Conservation (phyloP, 2,888 invertebrate genomes). For the Loripinus fragilis region DNA sequence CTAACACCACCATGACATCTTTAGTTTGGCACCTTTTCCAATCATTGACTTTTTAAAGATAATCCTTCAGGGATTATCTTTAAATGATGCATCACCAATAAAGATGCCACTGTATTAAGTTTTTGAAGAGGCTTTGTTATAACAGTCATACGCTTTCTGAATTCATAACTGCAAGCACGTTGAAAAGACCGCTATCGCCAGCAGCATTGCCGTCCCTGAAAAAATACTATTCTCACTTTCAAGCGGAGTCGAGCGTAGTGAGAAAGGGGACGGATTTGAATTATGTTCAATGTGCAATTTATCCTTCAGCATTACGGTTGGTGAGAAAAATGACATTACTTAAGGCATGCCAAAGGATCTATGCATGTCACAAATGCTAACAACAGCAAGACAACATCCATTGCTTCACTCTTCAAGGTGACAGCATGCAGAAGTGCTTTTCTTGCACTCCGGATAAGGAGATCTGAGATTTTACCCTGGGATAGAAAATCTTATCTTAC, state of each 20-base stretch:
- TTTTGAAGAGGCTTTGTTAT: no score
- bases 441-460: no score
- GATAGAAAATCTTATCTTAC: no score
- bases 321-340: conserved; percentile 19
- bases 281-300: conserved; percentile 22
- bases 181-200: background rate
- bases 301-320: background rate
- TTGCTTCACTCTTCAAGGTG: background rate
- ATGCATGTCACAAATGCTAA: background rate
- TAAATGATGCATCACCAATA: no score
- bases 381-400: background rate
- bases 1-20: no score
- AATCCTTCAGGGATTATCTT: no score
- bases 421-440: background rate
- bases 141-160: no score
- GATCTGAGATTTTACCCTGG: no score
- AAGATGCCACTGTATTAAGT: no score
- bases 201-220: background rate
- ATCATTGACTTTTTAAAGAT: no score
- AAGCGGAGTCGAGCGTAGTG: background rate
- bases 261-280: background rate
- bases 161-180: no score
- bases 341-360: background rate
- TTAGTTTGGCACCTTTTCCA: no score
- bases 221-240: background rate